phyloP scores from a whole-genome alignment of 2,797 vertebrate species.

The Arrhamphus sclerolepis region DNA sequence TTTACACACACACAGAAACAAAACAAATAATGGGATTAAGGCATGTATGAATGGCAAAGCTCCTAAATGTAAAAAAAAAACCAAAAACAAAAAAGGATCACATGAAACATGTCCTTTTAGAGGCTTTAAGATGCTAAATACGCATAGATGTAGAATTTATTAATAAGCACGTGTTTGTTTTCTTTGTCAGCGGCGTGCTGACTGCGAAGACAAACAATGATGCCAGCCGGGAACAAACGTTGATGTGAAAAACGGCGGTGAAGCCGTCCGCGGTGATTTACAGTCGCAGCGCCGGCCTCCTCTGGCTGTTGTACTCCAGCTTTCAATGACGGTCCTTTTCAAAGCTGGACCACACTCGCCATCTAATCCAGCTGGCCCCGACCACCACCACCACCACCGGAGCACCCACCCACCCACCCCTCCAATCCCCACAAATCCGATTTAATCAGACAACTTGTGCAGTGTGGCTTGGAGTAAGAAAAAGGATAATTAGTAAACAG shows the following conservation, averaged over 20 bases:
- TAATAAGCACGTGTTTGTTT: conserved; percentile 50
- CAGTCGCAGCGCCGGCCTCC: conserved; percentile 84
- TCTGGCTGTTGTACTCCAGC: conserved; percentile 81
- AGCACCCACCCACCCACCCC: conserved; percentile 51
- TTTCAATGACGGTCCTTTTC: conserved; percentile 90
- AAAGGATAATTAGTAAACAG: conserved; percentile 99
- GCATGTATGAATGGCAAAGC: too few species aligned
- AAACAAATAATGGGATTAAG: background rate
- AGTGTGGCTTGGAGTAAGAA: conserved; percentile 95
- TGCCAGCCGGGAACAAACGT: conserved; percentile 59
- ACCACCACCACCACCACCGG: conserved; percentile 44
- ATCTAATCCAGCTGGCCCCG: conserved; percentile 75
- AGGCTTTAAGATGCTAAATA: conserved; percentile 6
- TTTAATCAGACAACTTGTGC: conserved; percentile 99
- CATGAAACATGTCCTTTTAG: too few species aligned
- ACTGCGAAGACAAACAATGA: conserved; percentile 72
- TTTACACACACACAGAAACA: background rate
- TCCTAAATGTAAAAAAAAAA: too few species aligned
- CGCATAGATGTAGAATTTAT: conserved; percentile 42
- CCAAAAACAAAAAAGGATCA: too few species aligned
- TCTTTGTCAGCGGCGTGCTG: conserved; percentile 38
- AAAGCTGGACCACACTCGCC: conserved; percentile 88
- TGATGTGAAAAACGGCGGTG: conserved; percentile 46
- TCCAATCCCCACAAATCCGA: conserved; percentile 95
- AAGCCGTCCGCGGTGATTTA: conserved; percentile 88